Conservation (phyloP, 2,113 vertebrate species). For the Alexandromys fortis region DNA sequence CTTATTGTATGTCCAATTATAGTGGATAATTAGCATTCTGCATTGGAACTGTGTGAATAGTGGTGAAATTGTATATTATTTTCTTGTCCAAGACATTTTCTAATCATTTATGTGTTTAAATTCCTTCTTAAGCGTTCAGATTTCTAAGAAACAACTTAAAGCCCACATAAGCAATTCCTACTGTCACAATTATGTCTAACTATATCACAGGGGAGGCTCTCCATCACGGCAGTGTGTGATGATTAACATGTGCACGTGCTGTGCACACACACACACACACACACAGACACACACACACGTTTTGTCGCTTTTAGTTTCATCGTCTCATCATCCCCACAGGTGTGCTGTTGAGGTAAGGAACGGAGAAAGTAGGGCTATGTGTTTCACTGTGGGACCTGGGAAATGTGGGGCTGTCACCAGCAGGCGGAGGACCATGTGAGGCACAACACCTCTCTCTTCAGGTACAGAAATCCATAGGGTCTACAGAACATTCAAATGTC, state of each 20-base stretch:
- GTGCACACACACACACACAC: not conserved
- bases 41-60: not conserved
- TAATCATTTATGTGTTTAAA: not conserved
- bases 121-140: not conserved
- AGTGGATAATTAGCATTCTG: constrained; percentile 43
- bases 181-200: not conserved
- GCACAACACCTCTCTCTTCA: not conserved
- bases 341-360: not conserved
- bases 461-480: not conserved
- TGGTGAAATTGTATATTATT: constrained; percentile 21
- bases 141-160: constrained; percentile 24
- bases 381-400: not conserved
- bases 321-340: not conserved
- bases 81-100: constrained; percentile 36
- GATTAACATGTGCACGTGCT: not conserved
- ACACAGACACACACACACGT: not conserved
- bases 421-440: not conserved
- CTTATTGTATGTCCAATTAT: constrained; percentile 46
- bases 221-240: not conserved
- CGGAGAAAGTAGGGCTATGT: not conserved
- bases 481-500: not conserved
- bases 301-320: not conserved
- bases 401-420: not conserved
- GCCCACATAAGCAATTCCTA: not conserved
- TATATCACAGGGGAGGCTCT: not conserved